Percentiles rank a stretch among this genome's conserved stretches.
Conservation (phyloP, 2,113 vertebrate species). For the Strigops habroptila region DNA sequence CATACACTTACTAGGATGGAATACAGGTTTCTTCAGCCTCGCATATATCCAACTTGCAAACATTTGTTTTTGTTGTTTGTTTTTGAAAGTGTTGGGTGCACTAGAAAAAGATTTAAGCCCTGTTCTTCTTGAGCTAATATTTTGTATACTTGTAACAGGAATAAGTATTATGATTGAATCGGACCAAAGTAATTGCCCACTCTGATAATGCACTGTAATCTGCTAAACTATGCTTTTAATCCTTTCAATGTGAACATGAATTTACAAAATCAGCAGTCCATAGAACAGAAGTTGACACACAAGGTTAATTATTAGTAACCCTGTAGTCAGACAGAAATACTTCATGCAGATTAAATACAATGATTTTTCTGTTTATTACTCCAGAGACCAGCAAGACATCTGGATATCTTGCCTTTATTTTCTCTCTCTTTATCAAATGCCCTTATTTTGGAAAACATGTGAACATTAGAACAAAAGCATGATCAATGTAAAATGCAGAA, state of each 20-base stretch:
- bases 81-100: neutral
- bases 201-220: conserved; percentile 62
- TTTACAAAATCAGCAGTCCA: conserved; percentile 57
- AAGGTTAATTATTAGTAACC: conserved; percentile 42
- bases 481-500: neutral
- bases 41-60: neutral
- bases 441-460: neutral
- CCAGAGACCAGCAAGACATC: neutral
- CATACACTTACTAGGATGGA: neutral
- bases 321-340: neutral
- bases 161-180: conserved; percentile 26
- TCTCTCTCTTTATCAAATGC: neutral
- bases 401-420: neutral
- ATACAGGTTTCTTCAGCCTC: neutral
- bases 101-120: neutral
- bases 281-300: conserved; percentile 35
- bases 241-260: conserved; percentile 50
- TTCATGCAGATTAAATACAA: conserved; percentile 1
- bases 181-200: conserved; percentile 8
- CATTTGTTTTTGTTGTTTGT: neutral
- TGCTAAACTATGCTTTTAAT: conserved; percentile 70
- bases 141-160: neutral
- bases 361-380: conserved; percentile 18
- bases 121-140: neutral
- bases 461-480: neutral